phyloP scores from a whole-genome alignment of 2,888 invertebrate species.

The Cosmia trapezina region DNA sequence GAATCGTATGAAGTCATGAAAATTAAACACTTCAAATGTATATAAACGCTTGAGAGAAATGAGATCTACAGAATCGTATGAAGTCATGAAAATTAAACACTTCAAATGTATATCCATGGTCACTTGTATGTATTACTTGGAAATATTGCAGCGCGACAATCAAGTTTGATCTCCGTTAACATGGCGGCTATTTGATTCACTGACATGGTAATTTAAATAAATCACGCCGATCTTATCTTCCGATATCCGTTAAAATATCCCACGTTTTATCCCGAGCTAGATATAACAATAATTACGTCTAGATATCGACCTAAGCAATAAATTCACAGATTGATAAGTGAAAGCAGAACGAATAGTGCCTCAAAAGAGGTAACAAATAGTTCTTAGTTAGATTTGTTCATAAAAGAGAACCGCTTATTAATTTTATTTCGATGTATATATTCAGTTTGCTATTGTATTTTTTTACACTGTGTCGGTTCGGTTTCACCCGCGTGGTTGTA shows the following conservation, averaged over 20 bases:
- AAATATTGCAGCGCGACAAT: neutral
- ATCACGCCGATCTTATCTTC: constrained; percentile 40
- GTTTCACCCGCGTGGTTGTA: no score
- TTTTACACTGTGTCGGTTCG: neutral
- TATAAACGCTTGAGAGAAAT: no score
- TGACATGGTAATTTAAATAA: constrained; percentile 26
- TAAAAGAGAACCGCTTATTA: constrained; percentile 20
- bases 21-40: neutral
- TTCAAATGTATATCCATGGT: no score
- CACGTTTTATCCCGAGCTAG: constrained; percentile 38
- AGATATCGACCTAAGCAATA: constrained; percentile 44
- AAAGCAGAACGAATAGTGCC: constrained; percentile 44
- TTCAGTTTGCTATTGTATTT: constrained; percentile 1
- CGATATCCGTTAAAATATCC: constrained; percentile 37
- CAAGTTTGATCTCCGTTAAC: neutral
- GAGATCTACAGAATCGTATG: neutral
- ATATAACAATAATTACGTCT: constrained; percentile 54
- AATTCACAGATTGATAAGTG: constrained; percentile 56
- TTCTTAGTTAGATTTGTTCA: constrained; percentile 43
- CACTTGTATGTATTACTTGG: neutral
- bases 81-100: neutral
- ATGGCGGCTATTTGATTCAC: constrained; percentile 9
- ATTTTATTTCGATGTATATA: constrained; percentile 14
- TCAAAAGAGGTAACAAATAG: constrained; percentile 44
- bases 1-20: neutral